A percentile compares a stretch with the other conserved stretches of the same genome.
phyloP scores from a whole-genome alignment of 2,888 invertebrate genomes.

The Drosophila koepferae region DNA sequence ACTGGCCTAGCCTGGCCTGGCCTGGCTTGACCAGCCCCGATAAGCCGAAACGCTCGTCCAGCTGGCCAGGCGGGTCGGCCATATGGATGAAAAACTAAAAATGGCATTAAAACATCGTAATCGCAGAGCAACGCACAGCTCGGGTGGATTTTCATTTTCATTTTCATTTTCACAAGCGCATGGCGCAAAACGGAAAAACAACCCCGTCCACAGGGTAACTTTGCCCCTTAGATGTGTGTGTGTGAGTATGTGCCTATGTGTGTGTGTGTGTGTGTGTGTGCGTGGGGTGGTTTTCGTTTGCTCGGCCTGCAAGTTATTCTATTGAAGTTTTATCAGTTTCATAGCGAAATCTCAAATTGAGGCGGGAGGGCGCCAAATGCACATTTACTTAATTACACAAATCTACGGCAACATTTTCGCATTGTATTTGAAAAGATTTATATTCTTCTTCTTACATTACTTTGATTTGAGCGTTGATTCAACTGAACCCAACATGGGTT shows the following conservation, averaged over 20 bases:
- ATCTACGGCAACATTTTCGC: conserved; percentile 1
- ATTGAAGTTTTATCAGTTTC: conserved; percentile 58
- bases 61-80: conserved; percentile 48
- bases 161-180: conserved; percentile 60
- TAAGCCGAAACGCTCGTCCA: conserved; percentile 52
- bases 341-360: conserved; percentile 27
- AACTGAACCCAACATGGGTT: background rate
- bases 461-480: conserved; percentile 8
- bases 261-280: conserved; percentile 12
- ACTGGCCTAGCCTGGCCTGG: conserved; percentile 4
- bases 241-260: conserved; percentile 12
- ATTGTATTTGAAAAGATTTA: conserved; percentile 23
- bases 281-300: conserved; percentile 63
- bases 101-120: conserved; percentile 76
- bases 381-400: conserved; percentile 48
- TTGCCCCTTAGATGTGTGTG: conserved; percentile 5
- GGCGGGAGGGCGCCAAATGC: conserved; percentile 34
- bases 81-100: conserved; percentile 73
- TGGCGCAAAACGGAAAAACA: conserved; percentile 66
- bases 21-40: conserved; percentile 37
- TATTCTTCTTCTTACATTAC: conserved; percentile 18
- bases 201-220: conserved; percentile 70
- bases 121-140: conserved; percentile 56
- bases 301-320: conserved; percentile 8
- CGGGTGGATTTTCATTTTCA: conserved; percentile 76